Evolutionary conservation across 2,797 vertebrate species (phyloP).

Genomic region (Ptychadena robeensis): DNA sequence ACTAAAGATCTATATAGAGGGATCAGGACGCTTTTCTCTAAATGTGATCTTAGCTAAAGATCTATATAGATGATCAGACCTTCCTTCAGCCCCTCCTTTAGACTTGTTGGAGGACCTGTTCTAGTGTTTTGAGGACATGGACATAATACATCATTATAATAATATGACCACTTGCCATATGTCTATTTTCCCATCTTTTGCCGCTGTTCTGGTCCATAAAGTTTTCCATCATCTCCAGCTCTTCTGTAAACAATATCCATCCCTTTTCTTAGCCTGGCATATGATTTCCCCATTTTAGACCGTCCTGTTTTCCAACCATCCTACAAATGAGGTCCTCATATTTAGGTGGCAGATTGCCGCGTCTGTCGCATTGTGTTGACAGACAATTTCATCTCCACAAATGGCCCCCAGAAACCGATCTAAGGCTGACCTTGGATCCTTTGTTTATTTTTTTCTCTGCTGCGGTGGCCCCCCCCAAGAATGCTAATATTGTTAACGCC

Average conservation of each 20-base stretch:
- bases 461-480: conserved; percentile 11
- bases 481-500: conserved; percentile 34
- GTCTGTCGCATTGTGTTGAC: conserved; percentile 39
- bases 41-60: too few species aligned
- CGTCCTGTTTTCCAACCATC: conserved; percentile 2
- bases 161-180: neutral
- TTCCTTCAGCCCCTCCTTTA: too few species aligned
- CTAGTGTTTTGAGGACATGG: too few species aligned
- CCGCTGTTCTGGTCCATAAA: neutral
- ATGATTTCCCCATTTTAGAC: conserved; percentile 32
- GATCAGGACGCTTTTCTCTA: too few species aligned
- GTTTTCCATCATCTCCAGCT: neutral
- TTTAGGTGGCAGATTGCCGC: conserved; percentile 34
- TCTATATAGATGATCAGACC: too few species aligned
- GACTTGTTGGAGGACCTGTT: too few species aligned
- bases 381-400: conserved; percentile 36
- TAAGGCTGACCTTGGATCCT: conserved; percentile 43
- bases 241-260: conserved; percentile 29
- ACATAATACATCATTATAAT: neutral
- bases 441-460: conserved; percentile 50
- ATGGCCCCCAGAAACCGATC: conserved; percentile 49
- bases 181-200: neutral
- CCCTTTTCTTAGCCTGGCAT: neutral
- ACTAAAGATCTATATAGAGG: too few species aligned
- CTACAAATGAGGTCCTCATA: conserved; percentile 27